Base-by-base conservation (phyloP, 2,888 invertebrate species). In the Ormyrus pomaceus region DNA sequence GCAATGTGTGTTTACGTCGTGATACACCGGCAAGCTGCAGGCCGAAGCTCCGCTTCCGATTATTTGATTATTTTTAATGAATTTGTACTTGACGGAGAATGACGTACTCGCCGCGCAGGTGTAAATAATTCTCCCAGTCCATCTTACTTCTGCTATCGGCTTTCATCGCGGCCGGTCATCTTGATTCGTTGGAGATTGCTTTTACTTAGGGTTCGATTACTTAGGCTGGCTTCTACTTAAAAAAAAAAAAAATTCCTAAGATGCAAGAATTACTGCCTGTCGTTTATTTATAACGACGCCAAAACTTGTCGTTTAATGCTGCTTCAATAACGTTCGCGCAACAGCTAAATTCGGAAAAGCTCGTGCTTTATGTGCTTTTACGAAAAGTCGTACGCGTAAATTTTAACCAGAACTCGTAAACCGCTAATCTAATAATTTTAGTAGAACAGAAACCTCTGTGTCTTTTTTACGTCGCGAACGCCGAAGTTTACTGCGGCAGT, bases 51-150 rank as follows among this genome's bases (percentile, higher is more conserved):
- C 59, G 6, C 56, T 68, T 58, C 61, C 64, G 78, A 78, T 81
- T 78, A 58, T 81, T 81, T 81, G 78, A 81, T 81, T 72, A 72
- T 66, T 78, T 81, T 78, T 81, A 71, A 81, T 75, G 74, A 75
- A 81, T 75, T 78, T 66, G 50, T 51, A 66, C 9, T 74, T 59
- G 59, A 9, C 72, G 61, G 64, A 7, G 3, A 19, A n/a, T 55
- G 34, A 11, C 46, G 34, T n/a, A 8, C 19, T 11, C 11, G n/a
- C 46, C n/a, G 13, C 59, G 74, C 77, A 81, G 77, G 70, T 81
- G 77, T 81, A 66, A 69, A 80, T 70, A 77, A 77, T 70, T 73
- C 13, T n/a, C 19, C 9, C 9, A 45, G 10, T 11, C 46, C 64
- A 62, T 66, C 59, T 66, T 59, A 64, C 61, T 65, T 65, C 46